Evolutionary conservation across 2,888 invertebrate genomes (phyloP).

Genomic region (Acanthoscelides obtectus): DNA sequence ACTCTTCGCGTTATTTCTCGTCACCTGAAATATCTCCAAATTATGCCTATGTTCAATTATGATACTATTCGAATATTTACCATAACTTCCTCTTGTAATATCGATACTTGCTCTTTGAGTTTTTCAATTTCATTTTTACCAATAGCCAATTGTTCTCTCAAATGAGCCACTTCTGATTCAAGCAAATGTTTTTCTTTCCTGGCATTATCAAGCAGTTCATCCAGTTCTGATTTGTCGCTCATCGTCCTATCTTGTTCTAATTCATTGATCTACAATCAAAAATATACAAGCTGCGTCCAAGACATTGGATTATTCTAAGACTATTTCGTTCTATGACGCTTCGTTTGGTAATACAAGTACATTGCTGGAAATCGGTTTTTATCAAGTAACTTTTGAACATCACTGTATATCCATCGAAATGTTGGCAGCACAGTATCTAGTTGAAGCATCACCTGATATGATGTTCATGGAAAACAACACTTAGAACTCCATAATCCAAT

Average conservation of each 20-base stretch:
- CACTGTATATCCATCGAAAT: no score
- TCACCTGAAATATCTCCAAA: constrained; percentile 52
- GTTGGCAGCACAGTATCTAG: no score
- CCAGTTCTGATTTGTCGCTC: constrained; percentile 66
- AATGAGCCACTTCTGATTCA: constrained; percentile 61
- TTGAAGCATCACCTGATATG: no score
- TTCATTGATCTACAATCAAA: constrained; percentile 58
- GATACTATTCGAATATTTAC: constrained; percentile 36
- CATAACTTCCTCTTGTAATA: constrained; percentile 66
- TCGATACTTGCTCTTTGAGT: constrained; percentile 62
- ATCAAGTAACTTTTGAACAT: no score
- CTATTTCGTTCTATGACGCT: background rate
- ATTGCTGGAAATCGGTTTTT: no score
- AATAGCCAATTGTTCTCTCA: constrained; percentile 66
- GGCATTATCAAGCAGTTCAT: constrained; percentile 63
- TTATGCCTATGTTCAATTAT: background rate
- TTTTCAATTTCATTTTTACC: constrained; percentile 65
- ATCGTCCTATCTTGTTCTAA: constrained; percentile 64
- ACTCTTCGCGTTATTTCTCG: constrained; percentile 82
- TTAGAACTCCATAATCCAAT: no score
- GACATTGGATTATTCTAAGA: no score
- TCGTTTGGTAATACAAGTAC: background rate
- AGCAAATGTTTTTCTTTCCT: constrained; percentile 69
- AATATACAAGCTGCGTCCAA: no score
- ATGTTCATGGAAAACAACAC: no score